Evolutionary conservation across 2,888 invertebrate genomes (phyloP).

Genomic region (Drosophila tanythrix): DNA sequence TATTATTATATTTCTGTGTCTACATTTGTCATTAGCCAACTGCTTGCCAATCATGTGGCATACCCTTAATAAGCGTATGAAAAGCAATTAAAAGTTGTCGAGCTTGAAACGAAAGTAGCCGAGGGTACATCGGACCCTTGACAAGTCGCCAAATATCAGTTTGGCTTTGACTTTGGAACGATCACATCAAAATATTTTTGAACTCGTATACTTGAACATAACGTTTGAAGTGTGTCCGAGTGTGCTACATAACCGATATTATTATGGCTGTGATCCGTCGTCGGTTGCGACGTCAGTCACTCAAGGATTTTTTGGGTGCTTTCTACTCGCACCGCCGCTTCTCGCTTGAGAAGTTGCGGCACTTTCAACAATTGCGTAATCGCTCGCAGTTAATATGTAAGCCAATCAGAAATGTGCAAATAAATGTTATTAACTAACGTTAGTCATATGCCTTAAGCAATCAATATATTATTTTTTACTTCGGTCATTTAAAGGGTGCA

Average conservation of each 20-base stretch:
- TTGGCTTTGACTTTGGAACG: conserved; percentile 62
- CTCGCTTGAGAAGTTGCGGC: conserved; percentile 64
- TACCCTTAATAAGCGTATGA: conserved; percentile 21
- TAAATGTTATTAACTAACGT: conserved; percentile 11
- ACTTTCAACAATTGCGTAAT: conserved; percentile 54
- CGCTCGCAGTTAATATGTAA: conserved; percentile 66
- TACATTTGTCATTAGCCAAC: neutral
- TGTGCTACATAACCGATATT: neutral
- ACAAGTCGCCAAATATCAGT: conserved; percentile 44
- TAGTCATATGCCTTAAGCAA: conserved; percentile 1
- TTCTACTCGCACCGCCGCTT: conserved; percentile 62
- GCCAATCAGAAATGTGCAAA: conserved; percentile 31
- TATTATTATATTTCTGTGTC: neutral
- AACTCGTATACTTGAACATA: conserved; percentile 1
- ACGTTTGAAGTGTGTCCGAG: neutral
- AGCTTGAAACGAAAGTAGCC: conserved; percentile 56
- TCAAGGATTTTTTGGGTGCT: conserved; percentile 68
- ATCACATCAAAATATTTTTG: conserved; percentile 31
- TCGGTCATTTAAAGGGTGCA: conserved; percentile 20
- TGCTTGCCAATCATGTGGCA: neutral
- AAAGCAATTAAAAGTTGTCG: conserved; percentile 43
- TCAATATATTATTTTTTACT: neutral
- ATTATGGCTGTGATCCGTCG: conserved; percentile 67
- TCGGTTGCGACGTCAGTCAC: conserved; percentile 67
- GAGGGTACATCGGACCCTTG: conserved; percentile 59